Conservation (phyloP, 2,797 vertebrate genomes). For the Crenichthys baileyi region DNA sequence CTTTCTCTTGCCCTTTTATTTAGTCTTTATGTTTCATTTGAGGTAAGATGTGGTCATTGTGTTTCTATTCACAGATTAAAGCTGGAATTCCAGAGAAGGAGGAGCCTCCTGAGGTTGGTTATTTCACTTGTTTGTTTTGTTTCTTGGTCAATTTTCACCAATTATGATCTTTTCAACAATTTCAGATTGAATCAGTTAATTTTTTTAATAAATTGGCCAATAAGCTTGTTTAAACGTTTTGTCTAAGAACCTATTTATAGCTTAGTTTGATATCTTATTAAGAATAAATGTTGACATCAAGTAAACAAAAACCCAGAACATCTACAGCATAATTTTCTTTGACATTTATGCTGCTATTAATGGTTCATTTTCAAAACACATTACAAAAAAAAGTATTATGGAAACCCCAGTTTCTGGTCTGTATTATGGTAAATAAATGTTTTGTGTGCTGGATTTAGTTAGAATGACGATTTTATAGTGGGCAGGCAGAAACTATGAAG, state of each 20-base stretch:
- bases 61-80: slow-evolving; percentile 19
- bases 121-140: background rate
- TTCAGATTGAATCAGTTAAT: background rate
- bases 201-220: background rate
- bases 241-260: too few species aligned
- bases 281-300: too few species aligned
- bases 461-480: background rate
- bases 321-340: background rate
- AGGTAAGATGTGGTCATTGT: background rate
- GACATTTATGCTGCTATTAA: background rate
- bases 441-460: background rate
- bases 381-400: too few species aligned
- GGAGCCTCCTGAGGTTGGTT: slow-evolving; percentile 18
- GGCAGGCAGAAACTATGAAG: background rate
- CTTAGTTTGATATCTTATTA: too few species aligned
- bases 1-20: background rate
- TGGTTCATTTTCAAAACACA: background rate
- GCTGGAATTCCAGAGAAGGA: slow-evolving; percentile 19
- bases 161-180: too few species aligned
- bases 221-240: too few species aligned
- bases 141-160: background rate
- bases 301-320: too few species aligned
- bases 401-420: background rate
- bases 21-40: background rate
- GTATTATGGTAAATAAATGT: background rate